Evolutionary conservation across 30 jellyfish, hydroid and myxozoan genomes (phyloP).

Genomic region (Mastigias papua): DNA sequence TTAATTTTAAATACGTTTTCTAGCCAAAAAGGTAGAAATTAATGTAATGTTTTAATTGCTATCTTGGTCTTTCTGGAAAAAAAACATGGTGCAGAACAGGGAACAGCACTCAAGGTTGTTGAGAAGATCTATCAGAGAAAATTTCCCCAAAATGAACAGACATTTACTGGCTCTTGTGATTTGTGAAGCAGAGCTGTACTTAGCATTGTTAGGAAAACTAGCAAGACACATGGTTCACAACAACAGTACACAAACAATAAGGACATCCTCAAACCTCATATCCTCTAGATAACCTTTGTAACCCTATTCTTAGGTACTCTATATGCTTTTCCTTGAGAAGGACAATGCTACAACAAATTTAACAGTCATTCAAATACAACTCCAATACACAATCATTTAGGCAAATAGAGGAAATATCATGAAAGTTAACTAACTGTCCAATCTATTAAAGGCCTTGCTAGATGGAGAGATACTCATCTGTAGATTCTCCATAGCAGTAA

Average conservation of each 20-base stretch:
- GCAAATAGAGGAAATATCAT: background rate
- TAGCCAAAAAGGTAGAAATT: no score
- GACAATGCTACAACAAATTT: conserved; percentile 9
- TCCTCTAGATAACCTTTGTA: conserved; percentile 67
- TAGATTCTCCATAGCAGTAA: no score
- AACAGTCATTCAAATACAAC: background rate
- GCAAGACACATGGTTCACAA: background rate
- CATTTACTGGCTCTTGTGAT: no score
- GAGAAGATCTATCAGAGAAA: no score
- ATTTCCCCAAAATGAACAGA: no score
- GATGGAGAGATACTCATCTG: no score
- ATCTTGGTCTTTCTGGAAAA: no score
- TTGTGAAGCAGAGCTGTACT: background rate
- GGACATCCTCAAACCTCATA: conserved; percentile 60
- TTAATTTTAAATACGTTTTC: no score
- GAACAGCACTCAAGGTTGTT: no score
- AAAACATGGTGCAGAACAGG: no score
- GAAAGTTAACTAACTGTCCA: background rate
- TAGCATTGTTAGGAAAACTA: background rate
- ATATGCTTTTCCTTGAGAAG: conserved; percentile 76
- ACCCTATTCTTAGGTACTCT: conserved; percentile 77
- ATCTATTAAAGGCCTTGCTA: background rate
- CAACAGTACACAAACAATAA: background rate
- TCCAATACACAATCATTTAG: background rate
- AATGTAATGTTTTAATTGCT: no score